These are phyloP conservation scores for Sciurus vulgaris DNA, from an alignment of 2,797 vertebrate genomes.

Conservation along the genomic window DNA sequence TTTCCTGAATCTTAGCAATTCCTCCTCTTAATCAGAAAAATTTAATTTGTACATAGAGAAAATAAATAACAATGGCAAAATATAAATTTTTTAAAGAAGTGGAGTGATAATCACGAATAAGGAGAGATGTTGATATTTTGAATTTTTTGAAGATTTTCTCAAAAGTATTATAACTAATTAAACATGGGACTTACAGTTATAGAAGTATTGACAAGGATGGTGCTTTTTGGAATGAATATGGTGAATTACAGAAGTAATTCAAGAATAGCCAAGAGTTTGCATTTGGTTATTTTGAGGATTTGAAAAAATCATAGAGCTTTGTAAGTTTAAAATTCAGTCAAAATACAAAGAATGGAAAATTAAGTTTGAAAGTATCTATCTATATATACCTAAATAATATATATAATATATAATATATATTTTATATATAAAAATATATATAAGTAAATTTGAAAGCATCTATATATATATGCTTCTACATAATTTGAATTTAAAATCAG, in stretches of 20 bases:
- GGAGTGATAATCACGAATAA: background rate
- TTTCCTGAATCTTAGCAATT: background rate
- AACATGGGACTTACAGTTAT: background rate
- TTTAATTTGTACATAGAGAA: background rate
- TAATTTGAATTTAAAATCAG: background rate
- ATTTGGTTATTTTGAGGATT: background rate
- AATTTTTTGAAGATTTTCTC: background rate
- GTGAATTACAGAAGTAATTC: background rate
- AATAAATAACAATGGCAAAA: background rate
- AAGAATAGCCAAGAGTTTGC: background rate
- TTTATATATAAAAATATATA: no score
- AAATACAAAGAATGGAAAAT: background rate
- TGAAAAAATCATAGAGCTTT: background rate
- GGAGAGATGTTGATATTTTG: background rate
- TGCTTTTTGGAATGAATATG: background rate
- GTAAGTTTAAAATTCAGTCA: background rate
- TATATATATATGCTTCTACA: background rate
- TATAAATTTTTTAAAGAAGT: background rate
- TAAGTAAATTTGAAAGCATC: no score
- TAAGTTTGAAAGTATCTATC: background rate
- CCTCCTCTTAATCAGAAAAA: background rate
- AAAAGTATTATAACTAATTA: background rate
- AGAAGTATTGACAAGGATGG: background rate
- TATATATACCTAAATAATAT: no score
- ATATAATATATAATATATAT: no score